Conservation (phyloP, 2,888 invertebrate genomes). For the Monochamus alternatus region DNA sequence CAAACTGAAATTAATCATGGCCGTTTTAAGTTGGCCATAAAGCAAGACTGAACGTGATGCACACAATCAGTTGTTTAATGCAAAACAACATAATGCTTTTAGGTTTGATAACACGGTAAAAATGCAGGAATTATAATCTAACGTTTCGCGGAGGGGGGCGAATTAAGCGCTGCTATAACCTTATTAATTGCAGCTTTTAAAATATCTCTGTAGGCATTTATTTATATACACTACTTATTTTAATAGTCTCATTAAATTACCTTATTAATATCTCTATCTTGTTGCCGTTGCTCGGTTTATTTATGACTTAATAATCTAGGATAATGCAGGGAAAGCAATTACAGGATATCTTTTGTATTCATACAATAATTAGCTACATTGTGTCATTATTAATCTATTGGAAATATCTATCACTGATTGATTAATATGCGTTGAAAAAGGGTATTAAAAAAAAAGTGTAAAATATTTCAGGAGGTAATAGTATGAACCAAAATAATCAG, state of each 20-base stretch:
- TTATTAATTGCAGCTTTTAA: conserved; percentile 53
- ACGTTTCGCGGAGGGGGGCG: conserved; percentile 41
- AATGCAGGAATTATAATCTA: conserved; percentile 48
- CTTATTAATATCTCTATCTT: conserved; percentile 35
- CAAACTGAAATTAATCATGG: conserved; percentile 66
- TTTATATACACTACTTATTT: conserved; percentile 31
- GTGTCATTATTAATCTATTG: neutral
- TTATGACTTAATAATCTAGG: conserved; percentile 32
- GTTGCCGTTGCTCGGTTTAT: conserved; percentile 16
- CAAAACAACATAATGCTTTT: conserved; percentile 70
- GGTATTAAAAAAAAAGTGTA: too few species aligned
- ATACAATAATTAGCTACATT: neutral
- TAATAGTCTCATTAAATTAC: conserved; percentile 29
- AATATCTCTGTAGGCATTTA: conserved; percentile 42
- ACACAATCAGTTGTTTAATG: conserved; percentile 67
- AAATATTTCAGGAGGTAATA: too few species aligned
- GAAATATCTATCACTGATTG: neutral
- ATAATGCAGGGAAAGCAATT: conserved; percentile 1
- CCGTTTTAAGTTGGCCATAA: conserved; percentile 63
- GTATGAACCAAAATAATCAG: too few species aligned
- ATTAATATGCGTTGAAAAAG: neutral
- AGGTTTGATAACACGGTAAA: conserved; percentile 60
- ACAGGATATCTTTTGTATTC: neutral
- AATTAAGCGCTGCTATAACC: conserved; percentile 48
- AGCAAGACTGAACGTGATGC: conserved; percentile 65